Percentiles rank a stretch among this genome's conserved stretches.
phyloP scores from a whole-genome alignment of 2,113 vertebrate species.

The Hucho hucho region DNA sequence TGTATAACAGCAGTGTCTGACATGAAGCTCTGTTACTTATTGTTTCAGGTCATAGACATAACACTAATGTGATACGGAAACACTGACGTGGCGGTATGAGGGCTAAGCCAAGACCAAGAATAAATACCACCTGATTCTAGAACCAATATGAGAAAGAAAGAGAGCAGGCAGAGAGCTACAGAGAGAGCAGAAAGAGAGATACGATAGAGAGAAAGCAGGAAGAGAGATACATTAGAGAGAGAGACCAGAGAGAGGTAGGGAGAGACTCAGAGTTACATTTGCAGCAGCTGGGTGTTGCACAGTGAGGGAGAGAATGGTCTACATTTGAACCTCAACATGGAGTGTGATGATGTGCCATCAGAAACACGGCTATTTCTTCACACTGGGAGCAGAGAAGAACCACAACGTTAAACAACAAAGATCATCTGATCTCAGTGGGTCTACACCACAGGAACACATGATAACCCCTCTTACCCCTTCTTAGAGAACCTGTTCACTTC shows the following conservation, averaged over 20 bases:
- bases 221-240: too few relatives aligned
- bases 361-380: conserved; percentile 47
- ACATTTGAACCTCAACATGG: conserved; percentile 62
- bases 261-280: conserved; percentile 29
- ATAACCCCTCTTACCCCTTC: conserved; percentile 38
- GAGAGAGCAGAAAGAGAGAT: background rate
- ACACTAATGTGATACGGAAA: too few relatives aligned
- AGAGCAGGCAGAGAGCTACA: background rate
- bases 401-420: conserved; percentile 31
- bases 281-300: conserved; percentile 49
- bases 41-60: too few relatives aligned
- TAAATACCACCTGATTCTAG: too few relatives aligned
- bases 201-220: too few relatives aligned
- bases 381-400: conserved; percentile 31
- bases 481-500: background rate
- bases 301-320: conserved; percentile 48
- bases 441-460: conserved; percentile 20
- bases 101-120: too few relatives aligned
- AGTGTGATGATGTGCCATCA: conserved; percentile 36
- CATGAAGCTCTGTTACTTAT: too few relatives aligned
- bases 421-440: conserved; percentile 35
- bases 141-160: background rate
- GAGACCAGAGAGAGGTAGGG: background rate
- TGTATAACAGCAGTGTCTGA: background rate
- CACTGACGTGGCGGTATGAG: too few relatives aligned